phyloP scores from a whole-genome alignment of 30 jellyfish, hydroid and myxozoan genomes.

The Cassiopea andromeda region DNA sequence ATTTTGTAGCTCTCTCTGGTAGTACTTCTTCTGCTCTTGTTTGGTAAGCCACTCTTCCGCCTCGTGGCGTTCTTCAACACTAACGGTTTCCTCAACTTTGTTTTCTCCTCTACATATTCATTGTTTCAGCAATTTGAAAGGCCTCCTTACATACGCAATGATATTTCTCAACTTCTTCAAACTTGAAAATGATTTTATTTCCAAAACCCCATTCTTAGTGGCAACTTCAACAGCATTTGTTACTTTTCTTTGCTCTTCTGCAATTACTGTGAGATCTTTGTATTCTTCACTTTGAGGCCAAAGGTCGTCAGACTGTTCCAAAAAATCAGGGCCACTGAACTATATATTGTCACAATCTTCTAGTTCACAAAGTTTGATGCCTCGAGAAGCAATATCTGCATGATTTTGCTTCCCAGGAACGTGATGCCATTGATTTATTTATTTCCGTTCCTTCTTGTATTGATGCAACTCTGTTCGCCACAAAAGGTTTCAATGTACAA shows the following conservation, averaged over 20 bases:
- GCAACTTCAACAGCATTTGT: conserved; percentile 32
- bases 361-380: conserved; percentile 29
- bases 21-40: conserved; percentile 32
- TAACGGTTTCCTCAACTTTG: conserved; percentile 13
- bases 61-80: conserved; percentile 49
- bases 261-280: conserved; percentile 20
- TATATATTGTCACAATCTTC: conserved; percentile 27
- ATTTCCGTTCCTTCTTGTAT: conserved; percentile 34
- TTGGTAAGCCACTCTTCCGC: conserved; percentile 50
- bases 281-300: conserved; percentile 39
- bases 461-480: conserved; percentile 59
- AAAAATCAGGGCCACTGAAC: conserved; percentile 61
- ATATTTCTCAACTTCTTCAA: conserved; percentile 47
- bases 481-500: conserved; percentile 44
- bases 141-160: conserved; percentile 16
- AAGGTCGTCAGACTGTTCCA: conserved; percentile 13
- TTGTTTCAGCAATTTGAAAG: conserved; percentile 38
- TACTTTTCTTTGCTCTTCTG: conserved; percentile 37
- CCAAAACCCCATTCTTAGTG: conserved; percentile 16
- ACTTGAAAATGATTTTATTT: conserved; percentile 43
- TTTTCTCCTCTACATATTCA: conserved; percentile 1
- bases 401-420: conserved; percentile 53
- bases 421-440: conserved; percentile 43
- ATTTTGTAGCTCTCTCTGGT: conserved; percentile 43
- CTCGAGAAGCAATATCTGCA: conserved; percentile 61